Evolutionary conservation across 2,113 vertebrate species (phyloP).

Genomic region (Rhizomys pruinosus): DNA sequence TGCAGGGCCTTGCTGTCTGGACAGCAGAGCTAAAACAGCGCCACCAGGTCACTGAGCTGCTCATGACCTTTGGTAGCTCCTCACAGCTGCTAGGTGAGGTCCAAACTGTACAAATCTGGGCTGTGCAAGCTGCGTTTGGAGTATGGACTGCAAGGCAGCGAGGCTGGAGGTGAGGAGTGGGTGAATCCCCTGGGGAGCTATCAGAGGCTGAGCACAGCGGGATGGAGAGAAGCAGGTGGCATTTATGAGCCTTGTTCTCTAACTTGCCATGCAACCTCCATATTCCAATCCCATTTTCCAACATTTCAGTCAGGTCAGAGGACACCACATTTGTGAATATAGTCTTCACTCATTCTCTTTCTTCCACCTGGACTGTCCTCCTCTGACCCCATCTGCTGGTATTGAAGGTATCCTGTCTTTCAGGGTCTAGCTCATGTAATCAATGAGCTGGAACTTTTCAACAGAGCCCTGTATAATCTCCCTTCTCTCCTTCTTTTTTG

Average conservation of each 20-base stretch:
- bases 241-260: not conserved
- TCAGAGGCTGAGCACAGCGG: accelerated
- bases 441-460: not conserved
- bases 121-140: not conserved
- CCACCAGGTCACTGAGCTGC: not conserved
- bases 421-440: not conserved
- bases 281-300: not conserved
- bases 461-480: not conserved
- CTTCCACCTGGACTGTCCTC: constrained; percentile 1
- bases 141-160: no score
- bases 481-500: not conserved
- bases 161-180: not conserved
- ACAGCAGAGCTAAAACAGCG: not conserved
- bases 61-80: not conserved
- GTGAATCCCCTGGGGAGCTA: no score
- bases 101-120: accelerated
- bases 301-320: not conserved
- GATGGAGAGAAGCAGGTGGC: not conserved
- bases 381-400: not conserved
- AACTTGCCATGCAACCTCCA: not conserved
- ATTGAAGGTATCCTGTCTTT: not conserved
- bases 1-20: not conserved
- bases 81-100: not conserved
- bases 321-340: not conserved
- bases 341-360: not conserved